phyloP scores from a whole-genome alignment of 2,888 invertebrate species.

The Drosophila borborema region DNA sequence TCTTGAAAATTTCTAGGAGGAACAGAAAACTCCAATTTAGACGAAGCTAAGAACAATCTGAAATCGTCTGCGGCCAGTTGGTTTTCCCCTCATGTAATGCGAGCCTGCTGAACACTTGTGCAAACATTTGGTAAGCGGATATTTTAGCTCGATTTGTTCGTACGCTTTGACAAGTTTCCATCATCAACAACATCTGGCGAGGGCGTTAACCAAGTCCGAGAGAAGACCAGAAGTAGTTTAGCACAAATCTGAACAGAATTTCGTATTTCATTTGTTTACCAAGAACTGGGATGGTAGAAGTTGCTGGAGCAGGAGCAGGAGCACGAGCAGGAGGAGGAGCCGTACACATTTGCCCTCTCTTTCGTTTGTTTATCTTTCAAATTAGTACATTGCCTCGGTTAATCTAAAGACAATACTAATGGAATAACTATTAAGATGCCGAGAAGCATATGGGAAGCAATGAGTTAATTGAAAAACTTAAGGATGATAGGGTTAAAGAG shows the following conservation, averaged over 20 bases:
- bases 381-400: conserved; percentile 53
- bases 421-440: conserved; percentile 11
- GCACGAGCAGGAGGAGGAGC: not conserved
- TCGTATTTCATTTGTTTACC: conserved; percentile 70
- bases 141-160: conserved; percentile 78
- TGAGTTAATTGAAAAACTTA: not conserved
- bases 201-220: conserved; percentile 8
- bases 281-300: not conserved
- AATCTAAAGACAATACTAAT: conserved; percentile 64
- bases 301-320: not conserved
- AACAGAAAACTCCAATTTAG: not conserved
- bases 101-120: conserved; percentile 76
- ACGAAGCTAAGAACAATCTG: conserved; percentile 11
- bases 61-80: not conserved
- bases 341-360: conserved; percentile 23
- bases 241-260: conserved; percentile 44
- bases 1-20: not conserved
- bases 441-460: too few species aligned
- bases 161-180: conserved; percentile 77
- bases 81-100: conserved; percentile 47
- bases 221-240: conserved; percentile 30
- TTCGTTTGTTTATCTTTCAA: conserved; percentile 60
- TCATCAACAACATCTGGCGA: conserved; percentile 55
- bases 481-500: not conserved
- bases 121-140: conserved; percentile 79